Evolutionary conservation across 2,888 invertebrate species (phyloP), one percentile per base, ranked within the genome.

Genomic region (Laothoe populi): DNA sequence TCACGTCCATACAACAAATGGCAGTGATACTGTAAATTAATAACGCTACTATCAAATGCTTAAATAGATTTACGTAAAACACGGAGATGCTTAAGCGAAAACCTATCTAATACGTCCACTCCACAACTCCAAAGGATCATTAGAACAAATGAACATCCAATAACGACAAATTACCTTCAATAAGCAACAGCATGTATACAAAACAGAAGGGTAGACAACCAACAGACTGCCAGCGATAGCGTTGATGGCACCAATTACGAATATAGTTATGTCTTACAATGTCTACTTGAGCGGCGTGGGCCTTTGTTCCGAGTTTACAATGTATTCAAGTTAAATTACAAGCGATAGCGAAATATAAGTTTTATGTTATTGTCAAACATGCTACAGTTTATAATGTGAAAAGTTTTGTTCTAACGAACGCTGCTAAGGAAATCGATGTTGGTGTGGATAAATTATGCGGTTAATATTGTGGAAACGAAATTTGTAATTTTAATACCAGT

Each of bases 291-390:
- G 19, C 24, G 13, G n/a, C 19, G 19, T 19, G 8, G 53, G 31
- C 13, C 53, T 53, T 53, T 53, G 53, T 53, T 31, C n/a, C 10
- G 19, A 31, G 31, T 49, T 24, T 26, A 49, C 49, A 26, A 35
- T 53, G 48, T 48, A 48, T 48, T 48, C 24, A 53, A 53, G 35
- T 53, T 53, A 35, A 19, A 53, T 31, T 35, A 53, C 49, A 31
- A 26, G 49, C 53, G 53, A 53, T 53, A 53, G 53, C 49, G 38
- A 1, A 38, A 13, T 13, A 7, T 4, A 24, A n/a, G n/a, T 13
- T 24, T 48, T 21, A 13, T 46, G 13, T 19, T 24, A 23, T 23
- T 24, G 48, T 48, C 13, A 8, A n/a, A 26, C 24, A 48, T 24
- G 24, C 26, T 48, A 13, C 23, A n/a, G 11, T 24, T 48, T 24